A percentile compares a stretch with the other conserved stretches of the same genome.
Conservation (phyloP, 2,113 vertebrate species). For the Limanda limanda region DNA sequence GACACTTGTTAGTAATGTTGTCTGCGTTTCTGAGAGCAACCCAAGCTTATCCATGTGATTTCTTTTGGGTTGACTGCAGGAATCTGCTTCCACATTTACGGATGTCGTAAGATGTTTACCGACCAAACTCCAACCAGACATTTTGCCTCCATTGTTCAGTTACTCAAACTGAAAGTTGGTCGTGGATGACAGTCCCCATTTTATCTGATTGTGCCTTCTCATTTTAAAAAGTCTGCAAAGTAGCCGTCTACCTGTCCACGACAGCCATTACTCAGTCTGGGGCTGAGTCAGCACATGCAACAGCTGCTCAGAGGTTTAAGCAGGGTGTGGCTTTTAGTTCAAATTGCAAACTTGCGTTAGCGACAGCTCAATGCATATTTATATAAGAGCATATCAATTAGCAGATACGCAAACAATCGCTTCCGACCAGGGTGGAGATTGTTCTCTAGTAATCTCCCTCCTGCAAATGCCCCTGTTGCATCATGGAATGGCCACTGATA, state of each 20-base stretch:
- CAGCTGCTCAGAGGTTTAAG: conserved; percentile 54
- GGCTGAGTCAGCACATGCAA: conserved; percentile 45
- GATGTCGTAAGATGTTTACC: conserved; percentile 4
- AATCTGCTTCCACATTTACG: not conserved
- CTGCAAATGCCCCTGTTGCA: not conserved
- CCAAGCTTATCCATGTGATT: not conserved
- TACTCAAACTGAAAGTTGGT: conserved; percentile 13
- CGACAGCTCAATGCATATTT: conserved; percentile 6
- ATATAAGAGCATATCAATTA: conserved; percentile 7
- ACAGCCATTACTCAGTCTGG: conserved; percentile 54
- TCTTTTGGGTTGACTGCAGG: not conserved
- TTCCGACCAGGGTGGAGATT: conserved; percentile 12
- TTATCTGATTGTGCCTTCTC: conserved; percentile 57
- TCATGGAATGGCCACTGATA: conserved; percentile 41
- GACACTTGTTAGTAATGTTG: not conserved
- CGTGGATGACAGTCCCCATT: conserved; percentile 15
- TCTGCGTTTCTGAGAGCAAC: too few relatives aligned
- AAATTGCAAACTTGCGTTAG: conserved; percentile 50
- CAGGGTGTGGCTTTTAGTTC: conserved; percentile 48
- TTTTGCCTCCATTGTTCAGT: conserved; percentile 17
- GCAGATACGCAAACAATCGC: conserved; percentile 3
- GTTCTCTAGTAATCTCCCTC: conserved; percentile 38
- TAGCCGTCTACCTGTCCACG: conserved; percentile 51
- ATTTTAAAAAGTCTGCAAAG: conserved; percentile 67
- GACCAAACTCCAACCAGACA: conserved; percentile 2